Percentiles rank a stretch among this genome's conserved stretches.
Conservation (phyloP, 1,140 invertebrate genomes). For the Drosophila willistoni region DNA sequence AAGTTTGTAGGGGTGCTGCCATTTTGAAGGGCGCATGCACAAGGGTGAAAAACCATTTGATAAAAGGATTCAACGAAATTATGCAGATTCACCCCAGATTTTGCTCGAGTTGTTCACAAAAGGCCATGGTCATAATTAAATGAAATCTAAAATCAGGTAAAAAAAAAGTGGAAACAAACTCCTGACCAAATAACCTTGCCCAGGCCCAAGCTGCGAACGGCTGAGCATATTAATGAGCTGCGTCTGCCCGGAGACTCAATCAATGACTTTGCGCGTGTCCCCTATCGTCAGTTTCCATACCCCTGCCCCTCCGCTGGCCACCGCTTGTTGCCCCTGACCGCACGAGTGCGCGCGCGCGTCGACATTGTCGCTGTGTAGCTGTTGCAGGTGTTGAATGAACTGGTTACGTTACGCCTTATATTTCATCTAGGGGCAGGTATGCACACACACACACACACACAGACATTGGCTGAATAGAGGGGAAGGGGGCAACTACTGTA, state of each 20-base stretch:
- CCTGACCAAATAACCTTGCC: conserved; percentile 58
- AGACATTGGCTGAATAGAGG: no score
- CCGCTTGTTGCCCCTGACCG: conserved; percentile 35
- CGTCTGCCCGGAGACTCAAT: conserved; percentile 40
- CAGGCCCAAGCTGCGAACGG: neutral
- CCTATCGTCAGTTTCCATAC: conserved; percentile 13
- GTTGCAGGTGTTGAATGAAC: conserved; percentile 69
- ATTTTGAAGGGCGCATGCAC: conserved; percentile 53
- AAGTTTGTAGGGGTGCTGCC: neutral
- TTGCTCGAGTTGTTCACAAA: conserved; percentile 1
- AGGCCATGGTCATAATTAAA: conserved; percentile 50
- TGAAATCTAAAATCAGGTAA: conserved; percentile 9
- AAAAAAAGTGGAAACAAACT: conserved; percentile 12
- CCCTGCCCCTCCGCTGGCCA: neutral
- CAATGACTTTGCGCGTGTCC: conserved; percentile 58
- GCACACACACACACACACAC: no score
- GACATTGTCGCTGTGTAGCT: conserved; percentile 41
- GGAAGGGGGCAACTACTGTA: neutral
- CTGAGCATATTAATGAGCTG: conserved; percentile 66
- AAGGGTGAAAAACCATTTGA: conserved; percentile 57
- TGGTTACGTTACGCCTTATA: conserved; percentile 63
- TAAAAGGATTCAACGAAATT: conserved; percentile 43
- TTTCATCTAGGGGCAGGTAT: conserved; percentile 44
- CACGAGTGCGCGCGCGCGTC: conserved; percentile 59
- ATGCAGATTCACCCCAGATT: conserved; percentile 21